A percentile compares a stretch with the other conserved stretches of the same genome.
Conservation (phyloP, 2,797 vertebrate genomes). For the Dryobates pubescens region DNA sequence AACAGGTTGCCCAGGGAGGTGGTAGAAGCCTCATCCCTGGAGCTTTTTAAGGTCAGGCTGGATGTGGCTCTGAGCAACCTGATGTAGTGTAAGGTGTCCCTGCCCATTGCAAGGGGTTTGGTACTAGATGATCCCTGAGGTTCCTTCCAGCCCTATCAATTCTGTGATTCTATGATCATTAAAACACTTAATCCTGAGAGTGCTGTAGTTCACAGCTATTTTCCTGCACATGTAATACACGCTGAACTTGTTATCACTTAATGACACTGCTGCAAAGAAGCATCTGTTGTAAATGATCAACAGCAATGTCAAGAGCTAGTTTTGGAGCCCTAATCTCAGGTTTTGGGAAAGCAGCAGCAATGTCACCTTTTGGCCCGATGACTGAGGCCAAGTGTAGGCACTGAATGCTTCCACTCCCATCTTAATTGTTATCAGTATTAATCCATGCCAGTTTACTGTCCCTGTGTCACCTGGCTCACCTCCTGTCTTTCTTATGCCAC, state of each 20-base stretch:
- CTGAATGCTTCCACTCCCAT: neutral
- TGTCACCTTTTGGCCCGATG: neutral
- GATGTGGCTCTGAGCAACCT: no score
- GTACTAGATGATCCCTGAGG: no score
- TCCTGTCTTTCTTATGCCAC: neutral
- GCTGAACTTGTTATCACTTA: slow-evolving; percentile 10
- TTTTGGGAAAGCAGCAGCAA: neutral
- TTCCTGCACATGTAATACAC: neutral
- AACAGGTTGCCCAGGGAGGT: no score
- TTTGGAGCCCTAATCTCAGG: neutral
- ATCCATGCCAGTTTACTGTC: neutral
- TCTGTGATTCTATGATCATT: neutral
- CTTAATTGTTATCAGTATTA: neutral
- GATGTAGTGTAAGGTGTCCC: no score
- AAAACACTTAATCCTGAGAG: slow-evolving; percentile 5
- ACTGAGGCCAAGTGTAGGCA: accelerated
- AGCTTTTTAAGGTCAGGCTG: no score
- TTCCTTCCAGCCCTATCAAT: no score
- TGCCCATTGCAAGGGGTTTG: no score
- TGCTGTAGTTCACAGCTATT: neutral
- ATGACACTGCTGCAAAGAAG: neutral
- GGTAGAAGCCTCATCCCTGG: no score
- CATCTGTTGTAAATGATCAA: neutral
- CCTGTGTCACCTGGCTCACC: neutral
- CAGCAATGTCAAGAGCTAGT: neutral